These are phyloP conservation scores for Myotis daubentonii DNA, from an alignment of 2,797 vertebrate genomes.

Conservation along the genomic window DNA sequence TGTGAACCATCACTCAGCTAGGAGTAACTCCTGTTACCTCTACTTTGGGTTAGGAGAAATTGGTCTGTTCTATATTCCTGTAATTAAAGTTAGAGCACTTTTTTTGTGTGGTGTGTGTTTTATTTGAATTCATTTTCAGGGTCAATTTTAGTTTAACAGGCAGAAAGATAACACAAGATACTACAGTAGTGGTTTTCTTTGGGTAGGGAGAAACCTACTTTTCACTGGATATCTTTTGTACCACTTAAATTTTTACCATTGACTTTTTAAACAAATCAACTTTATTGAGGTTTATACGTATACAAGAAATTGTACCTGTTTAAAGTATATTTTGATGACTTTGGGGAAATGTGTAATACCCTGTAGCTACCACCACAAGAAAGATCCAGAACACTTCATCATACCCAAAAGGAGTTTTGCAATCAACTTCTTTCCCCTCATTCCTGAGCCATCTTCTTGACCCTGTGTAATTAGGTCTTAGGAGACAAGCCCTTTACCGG, in stretches of 20 bases:
- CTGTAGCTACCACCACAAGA: background rate
- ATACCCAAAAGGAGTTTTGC: background rate
- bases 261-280: background rate
- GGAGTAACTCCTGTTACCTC: background rate
- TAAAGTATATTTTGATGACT: conserved; percentile 10
- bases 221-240: conserved; percentile 22
- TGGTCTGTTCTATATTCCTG: background rate
- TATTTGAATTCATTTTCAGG: conserved; percentile 28
- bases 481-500: conserved; percentile 15
- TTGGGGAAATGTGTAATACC: background rate
- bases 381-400: background rate
- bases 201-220: background rate
- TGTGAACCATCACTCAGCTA: background rate
- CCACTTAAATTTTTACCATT: conserved; percentile 28
- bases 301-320: background rate
- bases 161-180: background rate
- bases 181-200: background rate
- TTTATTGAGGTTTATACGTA: background rate
- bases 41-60: background rate
- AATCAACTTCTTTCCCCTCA: background rate
- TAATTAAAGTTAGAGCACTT: background rate
- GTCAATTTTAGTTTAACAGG: conserved; percentile 40
- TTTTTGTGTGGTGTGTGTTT: background rate
- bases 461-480: background rate
- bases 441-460: conserved; percentile 4